These are phyloP conservation scores for Agrypnia vestita DNA, from an alignment of 1,140 invertebrate species.

Conservation along the genomic window DNA sequence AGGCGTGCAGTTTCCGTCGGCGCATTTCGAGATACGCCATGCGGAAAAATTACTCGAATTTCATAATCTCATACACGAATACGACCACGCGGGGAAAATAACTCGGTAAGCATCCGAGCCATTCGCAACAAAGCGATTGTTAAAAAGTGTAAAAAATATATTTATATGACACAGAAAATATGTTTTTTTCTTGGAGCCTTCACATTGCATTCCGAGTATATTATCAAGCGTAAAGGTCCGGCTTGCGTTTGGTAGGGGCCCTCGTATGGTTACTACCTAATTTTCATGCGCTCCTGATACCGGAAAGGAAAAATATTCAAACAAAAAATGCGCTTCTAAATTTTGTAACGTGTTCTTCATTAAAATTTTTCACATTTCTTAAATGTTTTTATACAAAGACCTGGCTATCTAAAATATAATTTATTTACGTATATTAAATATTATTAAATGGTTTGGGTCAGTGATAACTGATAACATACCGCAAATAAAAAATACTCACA, in stretches of 20 bases:
- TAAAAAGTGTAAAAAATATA: background rate
- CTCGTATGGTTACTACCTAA: background rate
- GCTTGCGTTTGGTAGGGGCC: background rate
- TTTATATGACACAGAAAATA: background rate
- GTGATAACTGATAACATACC: too few species aligned
- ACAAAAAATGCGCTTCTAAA: background rate
- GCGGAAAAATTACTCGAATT: constrained; percentile 48
- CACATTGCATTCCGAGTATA: background rate
- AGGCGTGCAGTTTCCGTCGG: constrained; percentile 24
- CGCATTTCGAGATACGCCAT: constrained; percentile 28
- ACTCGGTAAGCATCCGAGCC: background rate
- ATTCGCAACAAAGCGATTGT: background rate
- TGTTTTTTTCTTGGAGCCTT: background rate
- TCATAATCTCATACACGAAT: constrained; percentile 33
- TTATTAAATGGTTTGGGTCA: too few species aligned
- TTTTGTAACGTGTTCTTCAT: background rate
- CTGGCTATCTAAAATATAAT: too few species aligned
- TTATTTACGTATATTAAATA: too few species aligned
- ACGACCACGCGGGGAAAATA: background rate
- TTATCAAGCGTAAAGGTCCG: background rate
- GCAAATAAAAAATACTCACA: too few species aligned
- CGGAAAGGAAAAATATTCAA: background rate
- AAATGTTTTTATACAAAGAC: too few species aligned
- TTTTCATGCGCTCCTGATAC: constrained; percentile 6
- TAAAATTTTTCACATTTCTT: too few species aligned